phyloP scores from a whole-genome alignment of 2,888 invertebrate species.

The Metallyticus violacea region DNA sequence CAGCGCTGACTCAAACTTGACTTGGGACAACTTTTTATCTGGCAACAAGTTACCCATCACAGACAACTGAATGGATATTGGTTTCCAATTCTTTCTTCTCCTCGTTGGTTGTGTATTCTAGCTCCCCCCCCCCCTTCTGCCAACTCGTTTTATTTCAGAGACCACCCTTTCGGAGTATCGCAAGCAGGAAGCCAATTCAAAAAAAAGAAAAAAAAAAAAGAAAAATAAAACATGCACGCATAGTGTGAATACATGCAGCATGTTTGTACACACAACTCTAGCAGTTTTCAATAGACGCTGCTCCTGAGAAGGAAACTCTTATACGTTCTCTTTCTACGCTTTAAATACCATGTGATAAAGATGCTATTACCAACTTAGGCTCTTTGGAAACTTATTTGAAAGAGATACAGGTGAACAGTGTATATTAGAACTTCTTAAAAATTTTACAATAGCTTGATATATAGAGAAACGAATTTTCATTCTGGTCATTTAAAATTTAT shows the following conservation, averaged over 20 bases:
- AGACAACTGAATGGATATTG: conserved; percentile 2
- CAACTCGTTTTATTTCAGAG: neutral
- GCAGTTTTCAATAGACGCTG: neutral
- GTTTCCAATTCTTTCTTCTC: conserved; percentile 1
- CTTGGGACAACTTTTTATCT: neutral
- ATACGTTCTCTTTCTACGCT: too few relatives aligned
- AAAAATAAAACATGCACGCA: neutral
- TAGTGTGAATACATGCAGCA: neutral
- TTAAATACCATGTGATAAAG: too few relatives aligned
- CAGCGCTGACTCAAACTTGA: conserved; percentile 4
- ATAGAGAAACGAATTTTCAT: too few relatives aligned
- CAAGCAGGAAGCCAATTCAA: neutral
- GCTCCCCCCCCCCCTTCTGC: too few relatives aligned
- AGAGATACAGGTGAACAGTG: too few relatives aligned
- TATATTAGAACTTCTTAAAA: too few relatives aligned
- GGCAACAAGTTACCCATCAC: neutral
- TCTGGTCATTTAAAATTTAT: too few relatives aligned
- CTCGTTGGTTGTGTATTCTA: neutral
- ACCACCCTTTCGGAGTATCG: neutral
- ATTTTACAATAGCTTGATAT: too few relatives aligned
- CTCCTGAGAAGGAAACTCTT: neutral
- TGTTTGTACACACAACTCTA: neutral
- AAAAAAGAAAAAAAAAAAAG: neutral
- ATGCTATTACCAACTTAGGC: too few relatives aligned
- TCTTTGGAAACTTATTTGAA: too few relatives aligned